Conservation (phyloP, 1,140 invertebrate species). For the Drosophila bipectinata region DNA sequence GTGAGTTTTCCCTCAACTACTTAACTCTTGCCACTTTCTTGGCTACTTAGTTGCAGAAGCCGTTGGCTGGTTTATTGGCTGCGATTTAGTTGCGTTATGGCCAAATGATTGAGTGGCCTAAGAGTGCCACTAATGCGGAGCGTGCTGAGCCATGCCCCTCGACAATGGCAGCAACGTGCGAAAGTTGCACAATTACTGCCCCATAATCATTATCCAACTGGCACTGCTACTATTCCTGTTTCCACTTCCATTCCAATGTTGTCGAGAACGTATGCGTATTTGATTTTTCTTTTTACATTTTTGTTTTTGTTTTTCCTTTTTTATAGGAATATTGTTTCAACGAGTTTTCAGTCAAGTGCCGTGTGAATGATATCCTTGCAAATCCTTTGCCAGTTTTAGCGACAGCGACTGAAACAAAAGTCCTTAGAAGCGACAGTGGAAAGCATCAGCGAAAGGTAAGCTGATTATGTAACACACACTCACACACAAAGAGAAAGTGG, state of each 20-base stretch:
- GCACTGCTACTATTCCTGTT: background rate
- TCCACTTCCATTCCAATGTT: too few species aligned
- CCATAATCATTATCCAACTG: constrained; percentile 38
- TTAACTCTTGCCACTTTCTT: constrained; percentile 9
- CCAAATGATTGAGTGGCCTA: constrained; percentile 50
- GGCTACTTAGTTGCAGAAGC: constrained; percentile 30
- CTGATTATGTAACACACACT: constrained; percentile 68
- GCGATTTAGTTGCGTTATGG: constrained; percentile 55
- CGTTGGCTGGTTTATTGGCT: constrained; percentile 37
- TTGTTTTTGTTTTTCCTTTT: background rate
- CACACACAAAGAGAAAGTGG: background rate
- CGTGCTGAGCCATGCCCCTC: constrained; percentile 30
- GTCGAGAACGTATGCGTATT: too few species aligned
- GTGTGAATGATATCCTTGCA: constrained; percentile 52
- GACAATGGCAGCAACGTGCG: constrained; percentile 27
- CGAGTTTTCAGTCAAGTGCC: constrained; percentile 22
- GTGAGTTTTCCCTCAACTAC: background rate
- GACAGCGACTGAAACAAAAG: constrained; percentile 52
- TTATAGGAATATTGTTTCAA: constrained; percentile 1
- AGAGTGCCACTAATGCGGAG: constrained; percentile 36
- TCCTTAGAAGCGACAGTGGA: constrained; percentile 36
- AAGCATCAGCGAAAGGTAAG: constrained; percentile 61
- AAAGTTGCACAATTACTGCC: constrained; percentile 18
- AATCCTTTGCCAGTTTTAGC: constrained; percentile 48
- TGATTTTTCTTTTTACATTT: background rate